Evolutionary conservation across 2,113 vertebrate species (phyloP), one percentile per base, ranked within the genome.

Genomic region (Eurystomus gularis): DNA sequence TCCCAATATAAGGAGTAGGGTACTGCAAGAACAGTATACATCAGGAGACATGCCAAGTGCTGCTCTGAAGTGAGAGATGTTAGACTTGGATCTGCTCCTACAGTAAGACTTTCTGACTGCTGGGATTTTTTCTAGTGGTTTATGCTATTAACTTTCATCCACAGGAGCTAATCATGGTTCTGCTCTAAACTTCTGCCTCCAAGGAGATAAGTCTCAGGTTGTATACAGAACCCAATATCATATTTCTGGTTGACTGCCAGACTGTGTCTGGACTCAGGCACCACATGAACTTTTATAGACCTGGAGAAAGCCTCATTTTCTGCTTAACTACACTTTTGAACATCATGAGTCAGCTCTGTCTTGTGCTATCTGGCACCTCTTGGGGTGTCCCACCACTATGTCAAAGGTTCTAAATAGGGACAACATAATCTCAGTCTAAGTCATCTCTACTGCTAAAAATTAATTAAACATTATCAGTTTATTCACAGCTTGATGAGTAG

Each of bases 391-490:
- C 1, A 4, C 29, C 51, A 29, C 37, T 44, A 35, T 77, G 62
- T 80, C 57, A 90, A 79, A 94, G 48, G 31, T 62, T 66, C 60
- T 29, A 76, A 64, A 85, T 5, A 86, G 16, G 37, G 20, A 57
- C 44, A 81, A 91, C 9, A 39, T 73, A 40, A 66, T 81, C 26
- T 91, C 35, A 86, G 24, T 55, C 54, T 76, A 81, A 76, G n/a
- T 72, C 28, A 90, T 52, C 19, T 92, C 31, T 76, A 26, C 83
- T 76, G 42, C 52, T 90, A 82, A 86, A 95, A 88, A 73, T 80
- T 76, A 90, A 76, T 88, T 85, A 90, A 95, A 79, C 46, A 65
- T 55, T 77, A 76, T 55, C 44, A 95, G 77, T 77, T 96, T 88
- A 90, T 62, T 77, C 46, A 86, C 25, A 78, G n/a, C 14, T 90